Evolutionary conservation across 2,113 vertebrate species (phyloP), one percentile per base, ranked within the genome.

Genomic region (Serilophus lunatus): DNA sequence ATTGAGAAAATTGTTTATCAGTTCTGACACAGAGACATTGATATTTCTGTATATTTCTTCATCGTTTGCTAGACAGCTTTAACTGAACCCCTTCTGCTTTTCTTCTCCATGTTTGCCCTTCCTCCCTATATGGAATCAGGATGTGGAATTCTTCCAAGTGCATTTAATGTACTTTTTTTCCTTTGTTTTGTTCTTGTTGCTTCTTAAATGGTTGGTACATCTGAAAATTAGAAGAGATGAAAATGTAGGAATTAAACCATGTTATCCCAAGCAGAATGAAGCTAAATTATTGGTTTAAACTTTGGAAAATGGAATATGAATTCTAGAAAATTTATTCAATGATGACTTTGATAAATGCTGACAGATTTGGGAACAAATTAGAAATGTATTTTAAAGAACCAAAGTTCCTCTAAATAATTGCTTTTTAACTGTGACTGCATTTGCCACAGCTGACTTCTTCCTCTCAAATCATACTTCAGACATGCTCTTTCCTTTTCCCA

Each of bases 1-100:
- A 42, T 82, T 2, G 3, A 94, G 90, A 95, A 69, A 80, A 95
- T 61, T 94, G 72, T 92, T 96, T 96, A 96, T 97, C 90, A 91
- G 56, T 92, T 93, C 77, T 96, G 93, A 94, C 91, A 88, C n/a
- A 40, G 31, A 45, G 42, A 20, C n/a, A 66, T 29, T 69, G 83
- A 64, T 95, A 90, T 64, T 94, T 92, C 88, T 56, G 87, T 95
- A 18, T 13, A 83, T 63, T 88, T 88, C 72, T 96, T 96, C 91
- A 91, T 94, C 80, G 88, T 71, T 15, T 57, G 36, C 78, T 72
- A 47, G 64, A 61, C n/a, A 66, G 86, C 82, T 86, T 76, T 81
- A 38, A 49, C 29, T 19, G 38, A 42, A 38, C 12, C 26, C 33
- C 9, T 56, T 88, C 85, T 92, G 72, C 35, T 72, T 85, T 95